phyloP scores from a whole-genome alignment of 1,140 invertebrate genomes.

The Drosophila orena region DNA sequence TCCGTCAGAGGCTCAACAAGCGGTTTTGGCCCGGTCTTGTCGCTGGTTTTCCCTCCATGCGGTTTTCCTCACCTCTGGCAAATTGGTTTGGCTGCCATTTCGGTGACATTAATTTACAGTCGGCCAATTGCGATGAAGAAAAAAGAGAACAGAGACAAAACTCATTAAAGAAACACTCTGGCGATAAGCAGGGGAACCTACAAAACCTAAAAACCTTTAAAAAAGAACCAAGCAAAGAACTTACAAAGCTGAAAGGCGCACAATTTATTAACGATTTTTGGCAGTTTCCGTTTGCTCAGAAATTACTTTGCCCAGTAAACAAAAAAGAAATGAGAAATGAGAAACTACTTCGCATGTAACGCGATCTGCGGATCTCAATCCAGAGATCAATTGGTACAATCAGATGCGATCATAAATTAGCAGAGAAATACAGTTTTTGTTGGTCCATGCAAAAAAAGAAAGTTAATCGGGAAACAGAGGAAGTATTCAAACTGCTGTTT shows the following conservation, averaged over 20 bases:
- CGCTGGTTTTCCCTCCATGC: slow-evolving; percentile 24
- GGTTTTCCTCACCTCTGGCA: slow-evolving; percentile 28
- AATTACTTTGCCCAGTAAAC: neutral
- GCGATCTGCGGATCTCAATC: neutral
- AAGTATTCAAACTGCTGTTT: neutral
- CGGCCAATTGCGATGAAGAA: slow-evolving; percentile 36
- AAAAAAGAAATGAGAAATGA: slow-evolving; percentile 7
- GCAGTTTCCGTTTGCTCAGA: neutral
- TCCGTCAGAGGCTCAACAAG: slow-evolving; percentile 39
- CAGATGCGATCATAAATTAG: slow-evolving; percentile 27
- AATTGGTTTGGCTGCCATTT: slow-evolving; percentile 54
- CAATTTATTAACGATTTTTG: slow-evolving; percentile 27
- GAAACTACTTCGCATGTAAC: slow-evolving; percentile 5
- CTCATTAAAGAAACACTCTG: slow-evolving; percentile 48
- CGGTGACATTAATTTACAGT: slow-evolving; percentile 60
- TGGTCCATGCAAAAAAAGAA: slow-evolving; percentile 28
- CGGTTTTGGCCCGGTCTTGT: slow-evolving; percentile 35
- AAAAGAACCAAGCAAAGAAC: slow-evolving; percentile 13
- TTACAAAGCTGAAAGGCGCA: slow-evolving; percentile 5
- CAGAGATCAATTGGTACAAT: slow-evolving; percentile 22
- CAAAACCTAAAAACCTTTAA: neutral
- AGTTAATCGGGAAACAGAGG: neutral
- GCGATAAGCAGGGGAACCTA: slow-evolving; percentile 20
- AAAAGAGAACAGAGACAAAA: slow-evolving; percentile 39
- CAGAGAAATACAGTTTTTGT: slow-evolving; percentile 20